These are phyloP conservation scores for Caerostris darwini DNA, from an alignment of 1,140 invertebrate genomes.

Conservation along the genomic window DNA sequence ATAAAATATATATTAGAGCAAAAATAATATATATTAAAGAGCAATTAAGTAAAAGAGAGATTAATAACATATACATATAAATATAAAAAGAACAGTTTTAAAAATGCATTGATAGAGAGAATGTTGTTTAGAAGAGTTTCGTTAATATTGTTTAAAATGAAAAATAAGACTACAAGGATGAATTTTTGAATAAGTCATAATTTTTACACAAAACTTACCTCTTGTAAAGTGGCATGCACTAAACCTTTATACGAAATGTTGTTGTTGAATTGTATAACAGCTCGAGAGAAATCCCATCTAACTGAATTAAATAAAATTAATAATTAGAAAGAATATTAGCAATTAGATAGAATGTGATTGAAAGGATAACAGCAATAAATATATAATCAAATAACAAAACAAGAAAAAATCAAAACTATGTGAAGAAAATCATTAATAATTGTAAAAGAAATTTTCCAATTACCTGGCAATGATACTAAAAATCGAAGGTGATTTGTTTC, in stretches of 20 bases:
- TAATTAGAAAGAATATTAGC: background rate
- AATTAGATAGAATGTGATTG: background rate
- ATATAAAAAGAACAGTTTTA: too few species aligned
- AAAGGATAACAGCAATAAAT: background rate
- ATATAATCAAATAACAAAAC: background rate
- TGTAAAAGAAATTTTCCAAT: background rate
- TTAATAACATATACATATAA: too few species aligned
- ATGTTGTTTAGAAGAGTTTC: too few species aligned
- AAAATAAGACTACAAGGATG: too few species aligned
- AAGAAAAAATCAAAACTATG: background rate
- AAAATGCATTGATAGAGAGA: too few species aligned
- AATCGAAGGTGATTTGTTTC: constrained; percentile 93
- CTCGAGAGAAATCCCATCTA: constrained; percentile 87
- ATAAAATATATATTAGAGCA: too few species aligned
- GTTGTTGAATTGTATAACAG: constrained; percentile 95
- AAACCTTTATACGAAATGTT: constrained; percentile 99
- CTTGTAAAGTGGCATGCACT: constrained; percentile 96
- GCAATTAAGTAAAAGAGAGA: too few species aligned
- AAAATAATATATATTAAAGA: too few species aligned
- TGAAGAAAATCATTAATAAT: background rate
- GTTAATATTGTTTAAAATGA: too few species aligned
- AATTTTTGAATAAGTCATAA: too few species aligned
- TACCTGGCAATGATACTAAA: constrained; percentile 87
- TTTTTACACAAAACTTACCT: constrained; percentile 86
- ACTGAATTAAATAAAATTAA: constrained; percentile 80